Evolutionary conservation across 2,797 vertebrate species (phyloP), one percentile per base, ranked within the genome.

Genomic region (Cygnus olor): DNA sequence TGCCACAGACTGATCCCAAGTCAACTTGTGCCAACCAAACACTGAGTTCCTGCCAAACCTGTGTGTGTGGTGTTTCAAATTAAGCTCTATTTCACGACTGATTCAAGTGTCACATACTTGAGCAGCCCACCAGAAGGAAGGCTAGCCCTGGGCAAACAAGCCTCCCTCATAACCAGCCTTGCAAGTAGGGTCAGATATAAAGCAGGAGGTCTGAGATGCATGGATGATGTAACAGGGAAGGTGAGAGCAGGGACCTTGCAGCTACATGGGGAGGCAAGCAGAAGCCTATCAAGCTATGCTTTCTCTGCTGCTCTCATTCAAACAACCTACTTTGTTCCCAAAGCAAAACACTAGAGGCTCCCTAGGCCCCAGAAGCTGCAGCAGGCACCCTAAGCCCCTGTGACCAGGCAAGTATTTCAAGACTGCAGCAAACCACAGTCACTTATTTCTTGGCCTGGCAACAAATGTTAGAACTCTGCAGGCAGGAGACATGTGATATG

Each of bases 21-120:
- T 12, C 56, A 86, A 19, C 15, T 64, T 19, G 30, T 60, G 88
- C 83, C 16, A 79, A 21, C 38, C 44, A 21, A 74, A n/a, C 51
- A 24, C 57, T 4, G 28, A 81, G 63, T n/a, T 92, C 63, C 51
- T 68, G 47, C 51, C 56, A 89, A 64, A 45, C 27, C n/a, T 0
- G 17, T 0, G 0, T 21, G 16, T 25, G 24, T 17, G 21, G 25
- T 36, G 34, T 25, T 53, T 78, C 60, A 42, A 38, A 64, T 25
- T 40, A 64, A 53, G 24, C 63, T 17, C 30, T 28, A 18, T 22
- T 64, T 71, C 60, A 53, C 21, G 49, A 36, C 0, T 15, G 58
- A 40, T 38, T 70, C 30, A 32, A 65, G 20, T 44, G 16, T 15
- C 54, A 2, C 16, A 34, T 56, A 14, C 42, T 10, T 28, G 47